Base-by-base conservation (phyloP, 2,113 vertebrate species). In the Lepisosteus oculatus region DNA sequence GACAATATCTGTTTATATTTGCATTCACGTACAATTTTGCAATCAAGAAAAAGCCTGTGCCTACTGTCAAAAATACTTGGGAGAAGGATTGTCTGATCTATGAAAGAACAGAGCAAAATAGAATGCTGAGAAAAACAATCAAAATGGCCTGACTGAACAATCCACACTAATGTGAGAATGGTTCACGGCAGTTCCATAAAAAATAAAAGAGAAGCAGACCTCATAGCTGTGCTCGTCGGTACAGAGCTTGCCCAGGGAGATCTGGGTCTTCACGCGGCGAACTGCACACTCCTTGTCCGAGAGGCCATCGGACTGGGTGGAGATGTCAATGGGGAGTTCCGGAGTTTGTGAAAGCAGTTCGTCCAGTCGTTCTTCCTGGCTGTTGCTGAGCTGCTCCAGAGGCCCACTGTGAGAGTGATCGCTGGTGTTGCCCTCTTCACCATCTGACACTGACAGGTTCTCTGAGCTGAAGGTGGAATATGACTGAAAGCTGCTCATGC, bases 391-490 rank as follows among this genome's bases (percentile, higher is more conserved):
- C 78, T 93, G 93, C 66, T 98, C 96, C 0, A 96, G 93, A 9
- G 96, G 97, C 3, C 90, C 91, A 29, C 91, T 92, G 91, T 95
- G 95, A 0, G 96, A 99, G 81, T 95, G 97, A 80, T 99, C 97
- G 0, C 97, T 99, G 7, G 97, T 99, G 87, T 99, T 99, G 12
- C 97, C 97, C 81, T 99, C 97, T 83, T 99, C 97, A 4, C 96
- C 97, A 0, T 99, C 97, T 0, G 97, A 98, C 83, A 95, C 96
- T 0, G 97, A 99, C 86, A 99, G 91, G 82, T 99, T 99, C 88
- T 99, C 97, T 0, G 97, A 99, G 86, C 97, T 99, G 85, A 99
- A 98, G 42, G 97, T 99, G 0, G 97, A 99, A 79, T 98, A 98
- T 0, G 97, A 99, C 93, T 97, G 95, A 84, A 95, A 99, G 87